These are phyloP conservation scores for Electrona antarctica DNA, from an alignment of 2,113 vertebrate species.

Conservation along the genomic window DNA sequence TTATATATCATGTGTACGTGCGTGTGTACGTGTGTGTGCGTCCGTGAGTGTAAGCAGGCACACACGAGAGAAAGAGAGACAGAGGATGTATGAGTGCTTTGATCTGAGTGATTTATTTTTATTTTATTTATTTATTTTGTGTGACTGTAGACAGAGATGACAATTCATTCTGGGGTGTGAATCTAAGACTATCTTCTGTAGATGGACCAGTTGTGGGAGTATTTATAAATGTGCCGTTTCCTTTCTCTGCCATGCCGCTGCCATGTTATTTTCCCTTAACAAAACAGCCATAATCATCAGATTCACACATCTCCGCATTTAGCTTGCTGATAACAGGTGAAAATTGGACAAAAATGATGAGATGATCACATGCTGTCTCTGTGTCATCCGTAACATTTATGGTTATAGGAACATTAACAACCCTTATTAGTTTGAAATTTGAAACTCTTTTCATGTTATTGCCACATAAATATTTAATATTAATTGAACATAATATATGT, in stretches of 20 bases:
- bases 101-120: no score
- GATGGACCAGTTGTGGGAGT: slow-evolving; percentile 17
- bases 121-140: neutral
- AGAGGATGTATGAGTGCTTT: no score
- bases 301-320: neutral
- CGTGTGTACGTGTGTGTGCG: neutral
- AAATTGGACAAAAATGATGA: neutral
- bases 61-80: slow-evolving; percentile 17
- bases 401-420: no score
- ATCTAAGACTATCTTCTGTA: neutral
- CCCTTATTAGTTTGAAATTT: no score
- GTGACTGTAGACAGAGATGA: slow-evolving; percentile 8
- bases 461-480: no score
- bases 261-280: slow-evolving; percentile 12
- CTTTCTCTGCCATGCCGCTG: neutral
- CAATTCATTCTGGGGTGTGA: slow-evolving; percentile 33
- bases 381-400: neutral
- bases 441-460: no score
- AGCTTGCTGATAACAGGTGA: neutral
- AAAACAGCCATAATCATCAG: neutral
- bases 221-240: slow-evolving; percentile 37
- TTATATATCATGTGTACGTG: neutral
- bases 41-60: neutral
- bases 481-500: no score
- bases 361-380: neutral